Evolutionary conservation across 2,113 vertebrate genomes (phyloP).

Genomic region (Tonatia bakeri): DNA sequence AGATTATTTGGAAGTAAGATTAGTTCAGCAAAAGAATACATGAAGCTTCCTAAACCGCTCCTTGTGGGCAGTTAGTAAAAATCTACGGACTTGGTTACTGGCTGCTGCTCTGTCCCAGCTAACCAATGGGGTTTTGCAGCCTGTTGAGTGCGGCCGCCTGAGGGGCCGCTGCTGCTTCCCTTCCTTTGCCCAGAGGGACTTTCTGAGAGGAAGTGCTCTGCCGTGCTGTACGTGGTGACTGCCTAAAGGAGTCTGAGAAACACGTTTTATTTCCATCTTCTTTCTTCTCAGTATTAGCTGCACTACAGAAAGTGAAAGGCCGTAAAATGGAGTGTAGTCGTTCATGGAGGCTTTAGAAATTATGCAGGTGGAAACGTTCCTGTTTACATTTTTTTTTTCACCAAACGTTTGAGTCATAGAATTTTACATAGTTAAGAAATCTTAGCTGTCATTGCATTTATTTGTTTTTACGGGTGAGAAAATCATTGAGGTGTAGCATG

Average conservation of each 20-base stretch:
- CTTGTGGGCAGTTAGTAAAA: neutral
- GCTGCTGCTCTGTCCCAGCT: neutral
- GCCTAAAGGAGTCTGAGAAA: neutral
- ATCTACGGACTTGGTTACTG: neutral
- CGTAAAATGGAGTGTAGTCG: neutral
- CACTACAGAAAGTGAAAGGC: neutral
- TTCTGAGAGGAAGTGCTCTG: neutral
- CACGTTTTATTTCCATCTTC: neutral
- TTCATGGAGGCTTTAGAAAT: neutral
- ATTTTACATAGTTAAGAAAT: constrained; percentile 21
- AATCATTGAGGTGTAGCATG: neutral
- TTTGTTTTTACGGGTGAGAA: neutral
- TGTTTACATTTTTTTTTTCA: neutral
- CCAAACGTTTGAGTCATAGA: neutral
- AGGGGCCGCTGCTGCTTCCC: neutral
- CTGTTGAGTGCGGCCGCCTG: neutral
- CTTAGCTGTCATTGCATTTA: neutral
- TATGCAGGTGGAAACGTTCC: neutral
- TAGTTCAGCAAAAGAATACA: neutral
- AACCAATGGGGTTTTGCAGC: neutral
- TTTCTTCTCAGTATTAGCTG: neutral
- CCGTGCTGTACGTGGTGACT: neutral
- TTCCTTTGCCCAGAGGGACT: neutral
- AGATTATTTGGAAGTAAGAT: constrained; percentile 5
- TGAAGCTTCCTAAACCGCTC: neutral